Base-by-base conservation (phyloP, 1,140 invertebrate species). In the Macrocentrus cingulum region DNA sequence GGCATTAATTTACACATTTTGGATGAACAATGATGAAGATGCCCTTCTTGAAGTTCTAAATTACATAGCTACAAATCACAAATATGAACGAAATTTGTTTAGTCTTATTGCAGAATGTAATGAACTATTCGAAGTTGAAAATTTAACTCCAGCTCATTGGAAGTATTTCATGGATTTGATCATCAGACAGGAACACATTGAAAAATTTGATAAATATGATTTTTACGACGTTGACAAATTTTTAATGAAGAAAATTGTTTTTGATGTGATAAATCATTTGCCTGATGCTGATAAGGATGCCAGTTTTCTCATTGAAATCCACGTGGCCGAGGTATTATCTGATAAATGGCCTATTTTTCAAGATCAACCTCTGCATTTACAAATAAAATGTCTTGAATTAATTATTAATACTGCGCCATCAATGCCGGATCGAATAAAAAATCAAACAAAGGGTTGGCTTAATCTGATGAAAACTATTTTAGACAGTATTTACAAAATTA, bases 1-100 rank as follows among this genome's bases (percentile, higher is more conserved):
- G 0, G 60, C 69, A 16, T 41, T 78, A 50, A 64, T 79, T 2
- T 67, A 60, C 13, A 56, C 45, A 5, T 79, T 73, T 34, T 67
- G 62, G 11, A 46, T 77, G 0, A 80, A 79, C 37, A 22, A 69
- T 0, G 65, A 71, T 41, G 36, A 67, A 5, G 15, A 63, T 4
- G 58, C 65, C 1, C 52, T 80, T 2, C 42, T 67, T 0, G n/a
- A 70, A 1, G 56, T 67, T 0, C 13, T 80, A 0, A 42, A 61
- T 6, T 75, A 71, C 19, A 7, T 74, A 0, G 36, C 41, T 11
- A 48, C 55, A 1, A 70, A 62, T 9, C 68, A 72, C 22, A 70
- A 56, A 16, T 75, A 75, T 23, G 76, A 77, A 52, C 3, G 36
- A 39, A n/a, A 5, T 13, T 39, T 39, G 36, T 6, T 11, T 34